Evolutionary conservation across 2,888 invertebrate species (phyloP), one percentile per base, ranked within the genome.

Genomic region (Folsomia candida): DNA sequence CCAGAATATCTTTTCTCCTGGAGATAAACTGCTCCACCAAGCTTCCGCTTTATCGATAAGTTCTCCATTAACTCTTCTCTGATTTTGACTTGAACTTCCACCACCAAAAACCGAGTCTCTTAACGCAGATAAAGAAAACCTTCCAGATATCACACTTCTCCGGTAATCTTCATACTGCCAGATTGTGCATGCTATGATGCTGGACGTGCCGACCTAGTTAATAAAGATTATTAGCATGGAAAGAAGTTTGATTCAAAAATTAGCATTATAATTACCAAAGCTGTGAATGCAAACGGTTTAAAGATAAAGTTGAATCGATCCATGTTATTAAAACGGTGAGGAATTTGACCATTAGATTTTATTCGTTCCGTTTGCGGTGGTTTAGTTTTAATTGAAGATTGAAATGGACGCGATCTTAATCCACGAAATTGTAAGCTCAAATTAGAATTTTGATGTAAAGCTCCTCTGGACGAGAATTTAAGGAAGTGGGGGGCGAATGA

Each of bases 141-240:
- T 65, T 51, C 75, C 65, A 20, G 58, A 60, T 20, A 65, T 66
- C 4, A 71, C 68, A 51, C 70, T 66, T 9, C 25, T 76, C 68
- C 86, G 81, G 77, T 86, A 82, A 70, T 83, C 87, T 84, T 96
- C 96, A 85, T 96, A 95, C 83, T 95, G 92, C 91, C 92, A 92
- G 76, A 96, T 89, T 22, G 91, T 87, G 79, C 91, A 91, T 22
- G 90, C 90, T 27, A 87, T 85, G 81, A 93, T 87, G 81, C 90
- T 89, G 22, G 88, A 86, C 60, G 89, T 84, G 81, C 88, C 86
- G 78, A 91, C 88, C 91, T 91, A 79, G n/a, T n/a, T n/a, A 28
- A 82, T 20, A 69, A 22, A 59, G 67, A 61, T 18, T 66, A 37
- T n/a, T n/a, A n/a, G n/a, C n/a, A n/a, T 26, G 57, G 47, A 54